Conservation (phyloP, 2,797 vertebrate species). For the Chaetophractus vellerosus region DNA sequence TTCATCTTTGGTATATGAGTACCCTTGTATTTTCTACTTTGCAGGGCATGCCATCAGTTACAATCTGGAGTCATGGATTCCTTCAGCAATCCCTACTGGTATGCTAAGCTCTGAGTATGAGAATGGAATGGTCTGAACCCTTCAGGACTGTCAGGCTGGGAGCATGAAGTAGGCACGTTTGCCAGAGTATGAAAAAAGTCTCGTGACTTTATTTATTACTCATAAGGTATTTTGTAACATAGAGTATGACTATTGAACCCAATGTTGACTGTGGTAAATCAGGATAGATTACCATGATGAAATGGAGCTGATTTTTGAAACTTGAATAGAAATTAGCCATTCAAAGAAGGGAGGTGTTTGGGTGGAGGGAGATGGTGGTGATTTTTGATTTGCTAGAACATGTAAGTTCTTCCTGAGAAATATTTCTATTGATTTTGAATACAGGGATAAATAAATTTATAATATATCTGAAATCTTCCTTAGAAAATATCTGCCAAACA, state of each 20-base stretch:
- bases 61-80: background rate
- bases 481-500: background rate
- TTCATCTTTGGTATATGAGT: background rate
- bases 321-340: background rate
- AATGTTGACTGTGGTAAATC: background rate
- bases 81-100: background rate
- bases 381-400: background rate
- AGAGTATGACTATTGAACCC: background rate
- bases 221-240: background rate
- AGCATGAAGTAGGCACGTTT: background rate
- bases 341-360: background rate
- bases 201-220: background rate
- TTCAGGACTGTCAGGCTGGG: background rate
- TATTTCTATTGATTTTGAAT: background rate
- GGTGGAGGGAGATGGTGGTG: background rate
- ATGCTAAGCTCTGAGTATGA: background rate
- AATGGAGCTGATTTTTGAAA: background rate
- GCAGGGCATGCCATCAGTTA: background rate
- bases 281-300: background rate
- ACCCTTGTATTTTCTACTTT: slow-evolving; percentile 1
- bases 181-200: background rate
- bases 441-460: background rate
- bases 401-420: background rate
- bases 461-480: slow-evolving; percentile 4
- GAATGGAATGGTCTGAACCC: background rate